Base-by-base conservation (phyloP, 2,888 invertebrate species). In the Cylindroiulus punctatus region DNA sequence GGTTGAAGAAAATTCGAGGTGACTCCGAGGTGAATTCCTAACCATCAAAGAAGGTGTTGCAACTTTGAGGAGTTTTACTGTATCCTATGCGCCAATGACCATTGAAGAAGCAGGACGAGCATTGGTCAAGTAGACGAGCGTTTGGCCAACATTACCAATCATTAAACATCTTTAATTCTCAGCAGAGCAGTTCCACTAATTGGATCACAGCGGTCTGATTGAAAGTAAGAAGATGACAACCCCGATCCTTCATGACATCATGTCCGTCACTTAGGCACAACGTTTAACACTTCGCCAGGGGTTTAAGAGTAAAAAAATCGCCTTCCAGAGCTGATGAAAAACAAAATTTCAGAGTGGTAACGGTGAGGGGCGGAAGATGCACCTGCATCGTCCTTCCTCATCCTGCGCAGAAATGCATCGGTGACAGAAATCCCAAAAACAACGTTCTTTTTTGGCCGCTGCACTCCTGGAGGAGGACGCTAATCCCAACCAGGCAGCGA, bases 381-480 rank as follows among this genome's bases (percentile, higher is more conserved):
- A 65, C 65, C 65, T 65, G 65, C 65, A 65, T 0, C 65, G 65
- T 65, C 65, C 65, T 65, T 65, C 65, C 65, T 65, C 26, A 65
- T 65, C 22, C 65, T 65, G 26, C 12, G 1, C 65, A 8, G 65
- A 22, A 65, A 22, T 17, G 47, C n/a, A 10, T 22, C 8, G 65
- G 26, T 65, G 65, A 65, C 65, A 65, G 65, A 65, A 65, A 65
- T 65, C 65, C 65, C n/a, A 65, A 57, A 3, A 65, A n/a, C n/a
- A 26, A 22, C 7, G 10, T 65, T 26, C 26, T 65, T 65, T 65
- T 65, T 65, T 65, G 22, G 65, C n/a, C 65, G 22, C 0, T 26
- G 65, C 8, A 26, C 65, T 65, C 36, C 19, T 52, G 65, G n/a
- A 57, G 8, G 22, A 22, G 26, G 12, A 5, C 12, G 57, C 57